These are phyloP conservation scores for Drosophila sucinea DNA, from an alignment of 1,140 invertebrate genomes.

Conservation along the genomic window DNA sequence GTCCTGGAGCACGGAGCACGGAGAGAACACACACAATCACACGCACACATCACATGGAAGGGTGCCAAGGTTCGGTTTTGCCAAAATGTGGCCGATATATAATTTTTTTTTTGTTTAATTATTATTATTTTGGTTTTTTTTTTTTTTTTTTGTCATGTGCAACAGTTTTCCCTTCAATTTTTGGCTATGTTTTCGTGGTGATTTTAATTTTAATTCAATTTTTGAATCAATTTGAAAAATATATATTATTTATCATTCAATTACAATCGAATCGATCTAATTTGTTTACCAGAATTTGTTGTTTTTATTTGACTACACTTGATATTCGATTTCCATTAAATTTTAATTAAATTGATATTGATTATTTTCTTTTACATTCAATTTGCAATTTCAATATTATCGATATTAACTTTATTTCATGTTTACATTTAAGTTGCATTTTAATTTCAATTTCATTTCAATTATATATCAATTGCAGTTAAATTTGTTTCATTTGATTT, in stretches of 20 bases:
- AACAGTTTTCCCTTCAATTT: constrained; percentile 24
- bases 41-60: constrained; percentile 2
- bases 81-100: constrained; percentile 8
- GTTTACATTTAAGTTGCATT: not conserved
- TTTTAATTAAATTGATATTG: not conserved
- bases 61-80: constrained; percentile 18
- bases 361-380: not conserved
- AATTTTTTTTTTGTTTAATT: not conserved
- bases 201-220: constrained; percentile 18
- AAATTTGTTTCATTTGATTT: too few species aligned
- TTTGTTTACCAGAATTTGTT: not conserved
- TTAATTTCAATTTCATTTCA: not conserved
- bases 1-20: constrained; percentile 5
- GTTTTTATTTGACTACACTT: not conserved
- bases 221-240: constrained; percentile 4
- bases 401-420: not conserved
- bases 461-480: not conserved
- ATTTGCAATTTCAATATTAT: constrained; percentile 11
- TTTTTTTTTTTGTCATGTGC: not conserved
- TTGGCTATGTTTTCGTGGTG: constrained; percentile 11
- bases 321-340: not conserved
- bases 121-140: not conserved
- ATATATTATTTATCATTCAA: constrained; percentile 1
- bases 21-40: not conserved
- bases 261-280: constrained; percentile 6